Evolutionary conservation across 2,113 vertebrate genomes (phyloP).

Genomic region (Motacilla alba): DNA sequence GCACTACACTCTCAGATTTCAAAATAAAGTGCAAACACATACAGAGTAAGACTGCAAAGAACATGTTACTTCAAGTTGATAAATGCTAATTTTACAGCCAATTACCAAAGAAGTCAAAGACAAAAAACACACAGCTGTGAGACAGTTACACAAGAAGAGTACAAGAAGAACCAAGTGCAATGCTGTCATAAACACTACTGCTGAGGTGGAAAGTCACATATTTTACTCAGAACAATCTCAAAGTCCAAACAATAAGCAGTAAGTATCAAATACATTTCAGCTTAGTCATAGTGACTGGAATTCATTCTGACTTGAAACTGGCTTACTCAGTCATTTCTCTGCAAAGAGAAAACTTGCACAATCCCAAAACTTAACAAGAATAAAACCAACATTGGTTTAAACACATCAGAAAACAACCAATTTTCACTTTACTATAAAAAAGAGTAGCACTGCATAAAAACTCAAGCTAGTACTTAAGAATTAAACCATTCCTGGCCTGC

Average conservation of each 20-base stretch:
- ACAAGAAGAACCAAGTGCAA: neutral
- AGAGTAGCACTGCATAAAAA: neutral
- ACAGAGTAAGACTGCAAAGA: neutral
- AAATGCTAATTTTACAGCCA: neutral
- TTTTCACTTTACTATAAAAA: neutral
- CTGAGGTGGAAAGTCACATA: neutral
- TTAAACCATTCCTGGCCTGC: neutral
- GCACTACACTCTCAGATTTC: neutral
- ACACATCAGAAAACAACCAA: neutral
- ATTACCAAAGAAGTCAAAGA: neutral
- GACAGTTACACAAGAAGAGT: neutral
- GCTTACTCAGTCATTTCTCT: neutral
- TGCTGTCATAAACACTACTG: neutral
- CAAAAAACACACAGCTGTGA: neutral
- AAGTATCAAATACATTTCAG: neutral
- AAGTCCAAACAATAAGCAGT: neutral
- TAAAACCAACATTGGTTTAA: neutral
- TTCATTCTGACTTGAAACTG: neutral
- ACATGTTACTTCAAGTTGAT: neutral
- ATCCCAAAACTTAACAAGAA: neutral
- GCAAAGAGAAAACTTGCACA: neutral
- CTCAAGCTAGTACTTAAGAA: neutral
- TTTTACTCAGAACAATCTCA: neutral
- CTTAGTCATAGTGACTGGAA: neutral
- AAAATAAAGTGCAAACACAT: neutral